Evolutionary conservation across 2,113 vertebrate genomes (phyloP).

Genomic region (Corythoichthys intestinalis): DNA sequence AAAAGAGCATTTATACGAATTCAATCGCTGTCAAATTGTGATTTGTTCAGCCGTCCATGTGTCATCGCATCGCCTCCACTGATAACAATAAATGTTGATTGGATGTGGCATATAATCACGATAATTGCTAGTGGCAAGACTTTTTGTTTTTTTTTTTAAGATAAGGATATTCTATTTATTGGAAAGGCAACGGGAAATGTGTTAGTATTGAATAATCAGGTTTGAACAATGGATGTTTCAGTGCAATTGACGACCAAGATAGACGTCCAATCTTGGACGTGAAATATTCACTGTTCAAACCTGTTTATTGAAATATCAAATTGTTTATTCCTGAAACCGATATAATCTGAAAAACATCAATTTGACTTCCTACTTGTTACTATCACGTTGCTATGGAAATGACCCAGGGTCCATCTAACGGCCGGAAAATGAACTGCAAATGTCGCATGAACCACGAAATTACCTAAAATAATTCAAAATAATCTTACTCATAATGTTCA

Average conservation of each 20-base stretch:
- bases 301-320: too few relatives aligned
- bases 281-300: too few relatives aligned
- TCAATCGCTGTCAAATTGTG: neutral
- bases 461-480: too few relatives aligned
- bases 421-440: conserved; percentile 10
- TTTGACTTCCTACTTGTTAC: conserved; percentile 9
- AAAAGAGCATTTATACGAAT: neutral
- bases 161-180: neutral
- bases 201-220: neutral
- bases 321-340: too few relatives aligned
- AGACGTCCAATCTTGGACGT: too few relatives aligned
- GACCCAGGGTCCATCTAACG: conserved; percentile 32
- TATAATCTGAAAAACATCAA: too few relatives aligned
- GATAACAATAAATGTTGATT: conserved; percentile 5
- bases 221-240: too few relatives aligned
- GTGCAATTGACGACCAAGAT: too few relatives aligned
- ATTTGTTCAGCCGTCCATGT: neutral
- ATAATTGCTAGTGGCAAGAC: conserved; percentile 10
- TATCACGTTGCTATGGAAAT: conserved; percentile 46
- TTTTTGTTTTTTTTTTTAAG: neutral
- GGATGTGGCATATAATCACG: conserved; percentile 23
- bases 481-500: neutral
- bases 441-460: neutral
- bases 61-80: neutral
- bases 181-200: neutral